Evolutionary conservation across 2,113 vertebrate genomes (phyloP), one percentile per base, ranked within the genome.

Genomic region (Neogobius melanostomus): DNA sequence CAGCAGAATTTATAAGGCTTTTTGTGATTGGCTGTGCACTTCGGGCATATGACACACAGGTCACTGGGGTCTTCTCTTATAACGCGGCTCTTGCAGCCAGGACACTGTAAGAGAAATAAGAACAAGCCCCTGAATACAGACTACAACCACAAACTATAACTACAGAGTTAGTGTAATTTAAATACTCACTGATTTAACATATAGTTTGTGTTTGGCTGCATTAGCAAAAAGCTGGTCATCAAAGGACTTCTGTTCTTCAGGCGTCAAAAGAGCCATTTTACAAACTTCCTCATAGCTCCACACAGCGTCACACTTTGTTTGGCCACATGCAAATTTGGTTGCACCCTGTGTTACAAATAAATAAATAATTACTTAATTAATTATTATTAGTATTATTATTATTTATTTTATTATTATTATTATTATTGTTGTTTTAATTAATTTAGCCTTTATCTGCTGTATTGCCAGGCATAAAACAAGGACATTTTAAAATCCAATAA

Each of bases 1-100:
- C 90, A 92, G 65, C 90, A 91, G 81, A 91, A 91, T 14, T 45
- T 57, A 43, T 69, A 90, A 1, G 6, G 6, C 10, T 8, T 7
- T 15, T 56, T 57, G 14, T 17, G 68, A 3, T 67, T 63, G 4
- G 70, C 52, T 10, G 76, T 69, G 65, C 80, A 82, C n/a, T 66
- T 4, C 8, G 48, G 14, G 45, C 80, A 82, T 3, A 1, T 1
- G 6, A 72, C 72, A 6, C 66, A 15, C 8, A 82, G 56, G 10
- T 72, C 0, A 1, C 0, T 5, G 10, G 2, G 43, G 14, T 69
- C 21, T 5, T 7, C 10, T 43, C 75, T 72, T 14, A 52, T 4
- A 60, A 76, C 50, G 2, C 10, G 14, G 48, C 54, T 44, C 7
- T 54, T 63, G 45, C 80, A 82, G 10, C 50, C 68, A 45, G 80